phyloP scores from a whole-genome alignment of 2,888 invertebrate species.

The Melipona beecheii region DNA sequence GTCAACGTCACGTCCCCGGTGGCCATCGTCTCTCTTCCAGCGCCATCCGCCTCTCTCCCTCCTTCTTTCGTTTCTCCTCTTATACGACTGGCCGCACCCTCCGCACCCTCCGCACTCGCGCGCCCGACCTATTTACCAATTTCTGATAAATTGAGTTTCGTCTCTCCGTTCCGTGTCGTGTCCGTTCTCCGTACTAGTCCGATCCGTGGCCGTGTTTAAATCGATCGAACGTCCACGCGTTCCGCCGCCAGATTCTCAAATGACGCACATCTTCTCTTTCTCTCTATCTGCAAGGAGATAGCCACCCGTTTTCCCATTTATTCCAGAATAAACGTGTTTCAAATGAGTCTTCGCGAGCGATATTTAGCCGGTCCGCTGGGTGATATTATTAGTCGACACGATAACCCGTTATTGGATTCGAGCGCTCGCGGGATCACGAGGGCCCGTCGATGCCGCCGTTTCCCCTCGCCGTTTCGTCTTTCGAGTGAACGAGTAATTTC shows the following conservation, averaged over 20 bases:
- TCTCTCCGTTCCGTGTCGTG: conserved; percentile 40
- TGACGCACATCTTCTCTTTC: not conserved
- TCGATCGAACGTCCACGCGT: conserved; percentile 10
- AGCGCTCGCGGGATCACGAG: too few species aligned
- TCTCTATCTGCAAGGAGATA: not conserved
- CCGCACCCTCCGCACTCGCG: not conserved
- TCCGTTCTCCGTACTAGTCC: not conserved
- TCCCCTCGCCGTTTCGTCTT: too few species aligned
- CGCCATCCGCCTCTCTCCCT: not conserved
- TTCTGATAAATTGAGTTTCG: conserved; percentile 74
- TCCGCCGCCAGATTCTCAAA: not conserved
- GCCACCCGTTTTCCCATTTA: conserved; percentile 8
- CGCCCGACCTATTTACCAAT: conserved; percentile 73
- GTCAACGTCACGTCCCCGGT: conserved; percentile 73
- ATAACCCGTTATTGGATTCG: not conserved
- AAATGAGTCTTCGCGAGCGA: not conserved
- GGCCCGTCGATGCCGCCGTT: too few species aligned
- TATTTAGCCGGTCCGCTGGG: not conserved
- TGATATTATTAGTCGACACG: conserved; percentile 9
- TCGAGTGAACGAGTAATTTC: too few species aligned
- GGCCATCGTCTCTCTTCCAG: conserved; percentile 49
- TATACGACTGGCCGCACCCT: conserved; percentile 1
- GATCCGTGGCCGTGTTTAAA: conserved; percentile 5
- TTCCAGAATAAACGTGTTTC: not conserved
- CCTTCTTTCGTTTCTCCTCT: not conserved